A percentile compares a stretch with the other conserved stretches of the same genome.
Conservation (phyloP, 92 coral and sea anemone species). For the Epizoanthus rinbou region DNA sequence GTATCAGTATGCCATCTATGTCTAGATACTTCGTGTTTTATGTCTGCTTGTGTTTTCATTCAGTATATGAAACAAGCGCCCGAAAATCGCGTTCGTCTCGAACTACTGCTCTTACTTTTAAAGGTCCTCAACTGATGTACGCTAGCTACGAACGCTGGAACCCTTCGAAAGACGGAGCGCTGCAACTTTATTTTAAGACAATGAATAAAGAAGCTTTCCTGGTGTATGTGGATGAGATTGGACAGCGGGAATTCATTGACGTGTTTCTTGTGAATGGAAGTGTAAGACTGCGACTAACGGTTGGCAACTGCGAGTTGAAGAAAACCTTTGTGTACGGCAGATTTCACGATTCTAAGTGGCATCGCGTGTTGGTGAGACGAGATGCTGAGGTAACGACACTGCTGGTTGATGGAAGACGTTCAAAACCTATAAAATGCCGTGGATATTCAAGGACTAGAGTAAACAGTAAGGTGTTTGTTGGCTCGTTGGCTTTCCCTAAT, state of each 20-base stretch:
- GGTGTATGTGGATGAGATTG: slow-evolving; percentile 35
- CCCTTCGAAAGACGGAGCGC: slow-evolving; percentile 8
- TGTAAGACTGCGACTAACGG: slow-evolving; percentile 34
- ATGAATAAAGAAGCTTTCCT: slow-evolving; percentile 23
- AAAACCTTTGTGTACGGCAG: slow-evolving; percentile 24
- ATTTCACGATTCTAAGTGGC: slow-evolving; percentile 29
- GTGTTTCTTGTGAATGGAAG: slow-evolving; percentile 42
- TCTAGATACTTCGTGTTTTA: neutral
- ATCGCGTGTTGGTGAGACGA: slow-evolving; percentile 18
- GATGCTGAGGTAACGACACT: neutral
- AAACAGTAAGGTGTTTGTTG: slow-evolving; percentile 17
- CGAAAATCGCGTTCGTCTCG: neutral
- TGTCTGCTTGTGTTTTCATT: neutral
- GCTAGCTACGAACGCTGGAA: slow-evolving; percentile 22
- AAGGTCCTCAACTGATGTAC: neutral
- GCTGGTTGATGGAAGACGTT: slow-evolving; percentile 1
- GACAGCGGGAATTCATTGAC: slow-evolving; percentile 44
- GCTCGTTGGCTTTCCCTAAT: slow-evolving; percentile 34
- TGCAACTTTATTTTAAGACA: slow-evolving; percentile 27
- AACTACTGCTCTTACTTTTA: neutral
- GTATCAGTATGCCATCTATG: slow-evolving; percentile 6
- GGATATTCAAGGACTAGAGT: slow-evolving; percentile 7
- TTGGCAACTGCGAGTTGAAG: slow-evolving; percentile 8
- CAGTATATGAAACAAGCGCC: neutral
- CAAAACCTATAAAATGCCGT: slow-evolving; percentile 33